phyloP scores from a whole-genome alignment of 2,797 vertebrate species.

The Onychomys torridus region DNA sequence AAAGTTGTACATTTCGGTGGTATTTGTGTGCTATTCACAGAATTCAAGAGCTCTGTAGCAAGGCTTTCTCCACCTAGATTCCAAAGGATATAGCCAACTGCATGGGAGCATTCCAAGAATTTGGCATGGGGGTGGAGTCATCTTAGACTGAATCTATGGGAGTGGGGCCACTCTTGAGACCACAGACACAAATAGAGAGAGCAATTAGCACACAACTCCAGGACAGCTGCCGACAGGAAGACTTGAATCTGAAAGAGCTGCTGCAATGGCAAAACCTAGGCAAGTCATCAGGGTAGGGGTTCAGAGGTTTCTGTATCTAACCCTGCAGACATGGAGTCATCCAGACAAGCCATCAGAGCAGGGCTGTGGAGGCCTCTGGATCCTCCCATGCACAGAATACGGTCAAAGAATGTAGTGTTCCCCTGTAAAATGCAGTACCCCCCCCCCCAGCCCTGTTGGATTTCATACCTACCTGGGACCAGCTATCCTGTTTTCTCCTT shows the following conservation, averaged over 20 bases:
- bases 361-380: not conserved
- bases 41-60: not conserved
- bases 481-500: not conserved
- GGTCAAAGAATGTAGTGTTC: not conserved
- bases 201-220: not conserved
- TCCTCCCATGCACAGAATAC: rapidly evolving
- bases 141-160: not conserved
- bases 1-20: not conserved
- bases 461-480: not conserved
- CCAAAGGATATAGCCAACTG: not conserved
- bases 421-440: not conserved
- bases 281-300: not conserved
- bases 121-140: not conserved
- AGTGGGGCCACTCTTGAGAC: not conserved
- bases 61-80: not conserved
- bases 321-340: not conserved
- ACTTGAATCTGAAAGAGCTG: not conserved
- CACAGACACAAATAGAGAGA: not conserved
- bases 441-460: not conserved
- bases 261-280: not conserved
- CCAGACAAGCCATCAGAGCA: not conserved
- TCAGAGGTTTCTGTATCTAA: not conserved
- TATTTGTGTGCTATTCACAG: not conserved
- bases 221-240: not conserved
- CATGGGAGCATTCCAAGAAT: not conserved